Percentiles rank a stretch among this genome's conserved stretches.
These are phyloP conservation scores for Sinelater perroti DNA, from an alignment of 2,888 invertebrate species.

Conservation along the genomic window DNA sequence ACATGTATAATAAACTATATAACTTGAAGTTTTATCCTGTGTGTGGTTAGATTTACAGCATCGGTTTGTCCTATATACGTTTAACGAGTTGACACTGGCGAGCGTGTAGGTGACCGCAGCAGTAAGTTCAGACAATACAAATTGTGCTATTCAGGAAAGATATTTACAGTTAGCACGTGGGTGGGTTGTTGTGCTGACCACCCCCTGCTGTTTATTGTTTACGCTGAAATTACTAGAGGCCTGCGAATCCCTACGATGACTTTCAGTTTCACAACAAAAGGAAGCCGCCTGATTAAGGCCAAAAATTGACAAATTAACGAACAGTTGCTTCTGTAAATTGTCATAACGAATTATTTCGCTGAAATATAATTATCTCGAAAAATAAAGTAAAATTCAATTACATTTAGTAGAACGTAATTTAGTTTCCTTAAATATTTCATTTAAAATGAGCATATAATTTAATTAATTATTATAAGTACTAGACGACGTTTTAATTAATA, in stretches of 20 bases:
- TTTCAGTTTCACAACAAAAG: background rate
- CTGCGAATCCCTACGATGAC: background rate
- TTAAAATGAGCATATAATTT: too few species aligned
- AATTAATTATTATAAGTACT: too few species aligned
- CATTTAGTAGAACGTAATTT: too few species aligned
- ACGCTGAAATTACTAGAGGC: background rate
- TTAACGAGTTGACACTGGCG: conserved; percentile 30
- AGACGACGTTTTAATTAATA: too few species aligned
- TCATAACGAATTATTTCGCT: too few species aligned
- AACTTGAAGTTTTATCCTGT: too few species aligned
- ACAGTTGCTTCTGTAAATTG: background rate
- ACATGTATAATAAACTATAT: too few species aligned
- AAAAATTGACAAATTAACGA: background rate
- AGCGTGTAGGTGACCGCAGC: conserved; percentile 21
- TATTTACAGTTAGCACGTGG: conserved; percentile 45
- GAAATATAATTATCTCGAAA: too few species aligned
- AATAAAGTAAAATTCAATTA: too few species aligned
- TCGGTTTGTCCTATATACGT: too few species aligned
- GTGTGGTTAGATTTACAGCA: too few species aligned
- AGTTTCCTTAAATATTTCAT: too few species aligned
- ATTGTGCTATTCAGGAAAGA: conserved; percentile 44
- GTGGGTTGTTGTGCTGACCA: conserved; percentile 42
- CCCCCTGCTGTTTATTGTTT: conserved; percentile 38
- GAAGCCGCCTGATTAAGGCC: background rate
- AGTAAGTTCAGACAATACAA: conserved; percentile 44